Evolutionary conservation across 1,140 invertebrate genomes (phyloP), one percentile per base, ranked within the genome.

Genomic region (Anadara kagoshimensis): DNA sequence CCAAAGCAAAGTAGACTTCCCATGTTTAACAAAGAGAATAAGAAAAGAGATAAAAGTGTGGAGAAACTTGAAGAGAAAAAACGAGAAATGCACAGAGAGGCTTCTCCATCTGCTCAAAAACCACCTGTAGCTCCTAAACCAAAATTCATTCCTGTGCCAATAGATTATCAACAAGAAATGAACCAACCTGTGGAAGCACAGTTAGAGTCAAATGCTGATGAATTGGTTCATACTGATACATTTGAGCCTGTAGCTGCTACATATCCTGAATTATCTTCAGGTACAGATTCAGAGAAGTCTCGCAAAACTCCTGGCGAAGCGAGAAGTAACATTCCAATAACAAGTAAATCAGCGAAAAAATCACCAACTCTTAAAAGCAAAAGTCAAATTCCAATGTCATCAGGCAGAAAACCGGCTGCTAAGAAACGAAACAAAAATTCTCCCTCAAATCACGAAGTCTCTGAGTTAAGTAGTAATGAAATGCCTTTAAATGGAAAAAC

Each of bases 1-100:
- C 64, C 64, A 24, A 66, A 66, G 41, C 49, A 44, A 4, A 66
- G 64, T 49, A 26, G 51, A 5, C 53, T 66, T 51, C 62, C 62
- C 10, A 64, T 64, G 62, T 45, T 64, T 22, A 51, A 51, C 49
- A 51, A 51, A 20, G 49, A 51, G 49, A 51, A 51, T 51, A 51
- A 51, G 10, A 51, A 20, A 51, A 16, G 20, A 51, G 16, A 16
- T 51, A 16, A 22, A 18, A 18, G 20, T 22, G 49, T 16, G 16
- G 20, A 51, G 20, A 22, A 51, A 4, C 16, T 16, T 51, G 49
- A 22, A 4, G 49, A 16, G 49, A 18, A 16, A 51, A 51, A 22
- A 22, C 49, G 16, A 18, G 16, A 16, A 51, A 51, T 51, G 49
- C 16, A 22, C 10, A 22, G 20, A 18, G 20, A 22, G 49, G 16